These are phyloP conservation scores for Cromileptes altivelis DNA, from an alignment of 2,113 vertebrate genomes.

Conservation along the genomic window DNA sequence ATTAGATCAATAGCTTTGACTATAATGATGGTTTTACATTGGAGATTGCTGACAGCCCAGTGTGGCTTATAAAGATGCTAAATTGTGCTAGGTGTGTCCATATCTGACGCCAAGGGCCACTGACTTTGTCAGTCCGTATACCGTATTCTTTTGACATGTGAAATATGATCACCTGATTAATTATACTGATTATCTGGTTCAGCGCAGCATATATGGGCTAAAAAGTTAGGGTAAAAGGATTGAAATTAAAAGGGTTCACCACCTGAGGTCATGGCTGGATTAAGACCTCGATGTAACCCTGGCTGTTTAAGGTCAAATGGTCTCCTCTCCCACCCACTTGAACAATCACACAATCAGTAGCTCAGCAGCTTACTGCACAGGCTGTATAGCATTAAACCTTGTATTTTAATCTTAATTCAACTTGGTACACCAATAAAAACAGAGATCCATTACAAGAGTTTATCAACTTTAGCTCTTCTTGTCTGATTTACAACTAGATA, in stretches of 20 bases:
- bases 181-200: not conserved
- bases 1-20: no score
- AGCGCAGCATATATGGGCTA: not conserved
- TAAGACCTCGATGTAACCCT: not conserved
- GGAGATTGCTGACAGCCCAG: no score
- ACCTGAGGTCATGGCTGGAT: not conserved
- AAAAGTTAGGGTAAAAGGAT: not conserved
- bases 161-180: not conserved
- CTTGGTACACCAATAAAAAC: not conserved
- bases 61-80: no score
- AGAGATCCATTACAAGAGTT: no score
- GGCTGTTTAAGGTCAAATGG: slow-evolving; percentile 2
- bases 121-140: not conserved
- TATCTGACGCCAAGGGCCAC: no score
- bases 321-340: not conserved
- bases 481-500: not conserved
- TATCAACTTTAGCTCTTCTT: not conserved
- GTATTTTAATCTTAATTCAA: no score
- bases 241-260: not conserved
- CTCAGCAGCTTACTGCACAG: not conserved
- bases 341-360: not conserved
- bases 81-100: no score
- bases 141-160: not conserved
- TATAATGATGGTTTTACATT: no score
- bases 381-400: no score